These are phyloP conservation scores for Spicauda simplicius DNA, from an alignment of 2,888 invertebrate genomes.

Conservation along the genomic window DNA sequence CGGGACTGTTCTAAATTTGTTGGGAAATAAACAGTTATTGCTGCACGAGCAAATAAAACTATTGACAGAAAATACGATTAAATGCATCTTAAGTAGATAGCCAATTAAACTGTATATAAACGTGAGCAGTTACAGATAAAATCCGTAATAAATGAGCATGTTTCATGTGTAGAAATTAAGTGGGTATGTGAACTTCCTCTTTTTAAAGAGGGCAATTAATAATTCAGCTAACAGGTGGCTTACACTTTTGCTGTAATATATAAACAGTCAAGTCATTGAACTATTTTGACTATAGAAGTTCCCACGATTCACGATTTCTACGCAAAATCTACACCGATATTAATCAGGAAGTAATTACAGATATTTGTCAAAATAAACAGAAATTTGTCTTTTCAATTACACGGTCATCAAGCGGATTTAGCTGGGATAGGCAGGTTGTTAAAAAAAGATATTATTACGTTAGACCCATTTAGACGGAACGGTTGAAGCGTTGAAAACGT, in stretches of 20 bases:
- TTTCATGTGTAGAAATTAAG: too few species aligned
- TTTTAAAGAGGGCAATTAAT: too few species aligned
- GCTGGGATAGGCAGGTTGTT: slow-evolving; percentile 25
- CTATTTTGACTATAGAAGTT: slow-evolving; percentile 1
- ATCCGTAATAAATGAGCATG: not conserved
- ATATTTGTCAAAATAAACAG: slow-evolving; percentile 18
- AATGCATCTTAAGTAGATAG: not conserved
- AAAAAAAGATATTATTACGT: slow-evolving; percentile 30
- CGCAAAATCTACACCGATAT: slow-evolving; percentile 4
- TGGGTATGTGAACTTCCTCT: too few species aligned
- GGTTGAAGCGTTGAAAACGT: slow-evolving; percentile 39
- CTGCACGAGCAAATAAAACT: slow-evolving; percentile 4
- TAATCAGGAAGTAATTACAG: slow-evolving; percentile 12
- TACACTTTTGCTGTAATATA: not conserved
- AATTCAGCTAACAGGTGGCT: too few species aligned
- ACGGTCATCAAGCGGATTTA: slow-evolving; percentile 39
- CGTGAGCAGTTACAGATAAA: not conserved
- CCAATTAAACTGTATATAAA: not conserved
- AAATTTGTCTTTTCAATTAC: slow-evolving; percentile 38
- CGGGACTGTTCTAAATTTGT: slow-evolving; percentile 5
- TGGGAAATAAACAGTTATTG: slow-evolving; percentile 14
- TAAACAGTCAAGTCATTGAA: not conserved
- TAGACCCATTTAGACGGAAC: slow-evolving; percentile 38
- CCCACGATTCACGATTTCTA: slow-evolving; percentile 8
- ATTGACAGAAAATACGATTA: not conserved